Percentiles rank a stretch among this genome's conserved stretches.
These are phyloP conservation scores for Lordiphosa stackelbergi DNA, from an alignment of 1,140 invertebrate species.

Conservation along the genomic window DNA sequence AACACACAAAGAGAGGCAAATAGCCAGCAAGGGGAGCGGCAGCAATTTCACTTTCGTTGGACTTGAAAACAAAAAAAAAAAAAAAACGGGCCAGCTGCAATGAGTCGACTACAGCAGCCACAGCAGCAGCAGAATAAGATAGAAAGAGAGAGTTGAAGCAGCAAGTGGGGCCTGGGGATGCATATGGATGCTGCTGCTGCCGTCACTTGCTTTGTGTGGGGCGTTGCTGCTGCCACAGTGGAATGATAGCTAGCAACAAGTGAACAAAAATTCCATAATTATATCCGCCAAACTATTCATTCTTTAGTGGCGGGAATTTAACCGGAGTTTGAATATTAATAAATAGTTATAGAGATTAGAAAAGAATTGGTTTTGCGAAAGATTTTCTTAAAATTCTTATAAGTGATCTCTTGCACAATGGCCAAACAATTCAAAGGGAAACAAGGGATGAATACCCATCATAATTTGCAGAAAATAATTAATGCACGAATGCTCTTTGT, in stretches of 20 bases:
- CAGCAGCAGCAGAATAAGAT: constrained; percentile 11
- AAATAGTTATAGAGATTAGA: too few species aligned
- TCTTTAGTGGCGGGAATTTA: too few species aligned
- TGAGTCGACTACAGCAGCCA: not conserved
- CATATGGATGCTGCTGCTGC: constrained; percentile 7
- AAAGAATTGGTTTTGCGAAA: too few species aligned
- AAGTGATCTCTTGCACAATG: too few species aligned
- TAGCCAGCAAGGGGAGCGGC: constrained; percentile 27
- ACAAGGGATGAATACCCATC: too few species aligned
- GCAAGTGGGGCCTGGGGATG: constrained; percentile 2
- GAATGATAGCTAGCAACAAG: not conserved
- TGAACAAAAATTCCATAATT: too few species aligned
- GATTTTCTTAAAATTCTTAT: too few species aligned
- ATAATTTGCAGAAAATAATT: too few species aligned
- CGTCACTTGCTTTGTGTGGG: constrained; percentile 21
- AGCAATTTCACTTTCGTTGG: constrained; percentile 70
- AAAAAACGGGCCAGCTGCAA: constrained; percentile 38
- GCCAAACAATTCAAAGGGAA: too few species aligned
- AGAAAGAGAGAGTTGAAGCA: constrained; percentile 10
- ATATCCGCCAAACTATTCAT: too few species aligned
- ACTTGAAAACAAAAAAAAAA: constrained; percentile 56
- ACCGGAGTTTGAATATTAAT: too few species aligned
- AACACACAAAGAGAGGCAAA: constrained; percentile 1
- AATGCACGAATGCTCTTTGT: too few species aligned
- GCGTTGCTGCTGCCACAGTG: constrained; percentile 24